Conservation (phyloP, 2,113 vertebrate genomes). For the Oriolus oriolus region DNA sequence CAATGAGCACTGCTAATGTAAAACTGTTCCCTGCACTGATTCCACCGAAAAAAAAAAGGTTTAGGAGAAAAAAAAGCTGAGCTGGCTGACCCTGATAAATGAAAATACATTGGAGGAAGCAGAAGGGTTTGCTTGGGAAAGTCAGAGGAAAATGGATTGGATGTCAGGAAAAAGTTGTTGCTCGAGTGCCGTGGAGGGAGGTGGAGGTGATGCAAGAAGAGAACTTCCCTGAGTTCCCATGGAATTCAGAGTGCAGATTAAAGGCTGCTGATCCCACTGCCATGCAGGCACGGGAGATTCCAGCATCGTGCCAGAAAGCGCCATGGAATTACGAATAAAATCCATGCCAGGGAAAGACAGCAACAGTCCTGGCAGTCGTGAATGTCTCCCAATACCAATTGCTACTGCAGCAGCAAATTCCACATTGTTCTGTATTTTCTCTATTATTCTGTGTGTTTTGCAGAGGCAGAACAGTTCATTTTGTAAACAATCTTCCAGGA, state of each 20-base stretch:
- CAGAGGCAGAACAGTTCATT: background rate
- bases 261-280: background rate
- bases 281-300: accelerated
- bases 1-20: background rate
- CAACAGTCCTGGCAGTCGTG: background rate
- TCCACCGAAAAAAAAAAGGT: background rate
- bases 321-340: accelerated
- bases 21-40: background rate
- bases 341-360: background rate
- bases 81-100: background rate
- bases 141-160: slow-evolving; percentile 19
- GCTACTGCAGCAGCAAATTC: background rate
- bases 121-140: background rate
- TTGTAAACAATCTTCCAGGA: background rate
- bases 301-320: background rate
- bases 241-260: background rate
- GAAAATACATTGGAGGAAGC: background rate
- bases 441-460: background rate
- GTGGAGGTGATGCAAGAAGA: background rate
- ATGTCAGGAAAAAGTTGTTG: background rate
- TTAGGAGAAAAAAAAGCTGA: background rate
- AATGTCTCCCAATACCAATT: background rate
- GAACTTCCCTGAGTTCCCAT: background rate
- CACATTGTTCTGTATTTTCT: background rate
- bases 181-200: background rate